Evolutionary conservation across 2,888 invertebrate species (phyloP), one percentile per base, ranked within the genome.

Genomic region (Meteorus colon): DNA sequence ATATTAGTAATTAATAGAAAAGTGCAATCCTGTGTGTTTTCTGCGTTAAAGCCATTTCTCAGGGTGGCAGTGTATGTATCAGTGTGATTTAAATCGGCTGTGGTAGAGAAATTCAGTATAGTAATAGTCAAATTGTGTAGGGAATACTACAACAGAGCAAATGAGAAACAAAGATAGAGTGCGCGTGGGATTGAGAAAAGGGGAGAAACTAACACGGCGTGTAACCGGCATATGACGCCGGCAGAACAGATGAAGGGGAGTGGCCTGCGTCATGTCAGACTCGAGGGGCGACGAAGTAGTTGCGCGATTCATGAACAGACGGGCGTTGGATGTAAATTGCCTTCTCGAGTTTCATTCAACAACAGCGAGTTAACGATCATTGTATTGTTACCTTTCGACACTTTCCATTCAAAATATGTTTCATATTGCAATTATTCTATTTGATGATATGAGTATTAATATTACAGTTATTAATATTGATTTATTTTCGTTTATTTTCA

Each of bases 401-500:
- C 4, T n/a, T 48, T 48, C 5, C 5, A 48, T n/a, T n/a, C 2
- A 48, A 1, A 55, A 4, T 19, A 24, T 6, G n/a, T 48, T 48
- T 16, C 16, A 48, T n/a, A 48, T n/a, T 2, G n/a, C 48, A n/a
- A 16, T 48, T n/a, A n/a, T 48, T 48, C 16, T 0, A 48, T n/a
- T n/a, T 4, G 0, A 48, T n/a, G n/a, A 48, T 48, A 5, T n/a
- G 16, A n/a, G 4, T n/a, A 48, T 48, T n/a, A 10, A 3, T 12
- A 27, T 27, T 12, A 60, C 1, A 27, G 4, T 27, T 12, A 3
- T 24, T 24, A 8, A 27, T 37, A 6, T 55, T 41, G 16, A 48
- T 27, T 48, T n/a, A 48, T 48, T 29, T n/a, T 29, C 12, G 1
- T 48, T 67, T 67, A 24, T 63, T 51, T 89, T 4, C 89, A 94